Percentiles rank a stretch among this genome's conserved stretches.
Conservation (phyloP, 2,113 vertebrate species). For the Myrmophylax atrothorax region DNA sequence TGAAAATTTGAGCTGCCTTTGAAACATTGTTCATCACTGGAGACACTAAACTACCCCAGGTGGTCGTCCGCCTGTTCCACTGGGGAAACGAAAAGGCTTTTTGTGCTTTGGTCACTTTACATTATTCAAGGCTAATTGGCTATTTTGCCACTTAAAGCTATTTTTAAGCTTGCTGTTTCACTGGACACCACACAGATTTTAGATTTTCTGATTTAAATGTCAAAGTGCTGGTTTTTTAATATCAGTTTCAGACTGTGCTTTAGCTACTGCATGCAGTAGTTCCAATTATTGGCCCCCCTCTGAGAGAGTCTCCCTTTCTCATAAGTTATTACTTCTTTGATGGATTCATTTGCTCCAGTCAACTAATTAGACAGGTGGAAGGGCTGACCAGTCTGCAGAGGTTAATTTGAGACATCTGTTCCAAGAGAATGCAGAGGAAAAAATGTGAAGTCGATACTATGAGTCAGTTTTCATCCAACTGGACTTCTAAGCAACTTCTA, state of each 20-base stretch:
- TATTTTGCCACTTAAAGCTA: not conserved
- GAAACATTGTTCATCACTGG: not conserved
- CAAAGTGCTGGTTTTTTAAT: not conserved
- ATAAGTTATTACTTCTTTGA: not conserved
- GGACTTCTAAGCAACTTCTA: not conserved
- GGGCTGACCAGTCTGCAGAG: not conserved
- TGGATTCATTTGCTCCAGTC: not conserved
- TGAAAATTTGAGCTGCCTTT: not conserved
- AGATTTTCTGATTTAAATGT: slow-evolving; percentile 14
- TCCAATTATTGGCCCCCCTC: not conserved
- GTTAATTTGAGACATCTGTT: not conserved
- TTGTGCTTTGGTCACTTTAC: not conserved
- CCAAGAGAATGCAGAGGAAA: not conserved
- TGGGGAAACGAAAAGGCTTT: not conserved
- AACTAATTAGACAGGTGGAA: not conserved
- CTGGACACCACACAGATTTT: not conserved
- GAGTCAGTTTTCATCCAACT: not conserved
- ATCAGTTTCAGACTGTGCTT: not conserved
- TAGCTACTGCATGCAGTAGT: not conserved
- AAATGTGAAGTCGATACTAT: not conserved
- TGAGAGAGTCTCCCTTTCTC: not conserved
- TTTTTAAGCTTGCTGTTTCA: slow-evolving; percentile 6
- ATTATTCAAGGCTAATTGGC: slow-evolving; percentile 42
- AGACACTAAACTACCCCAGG: not conserved
- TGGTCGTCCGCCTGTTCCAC: not conserved